These are phyloP conservation scores for Benthosema pterotum DNA, from an alignment of 2,797 vertebrate genomes.

Conservation along the genomic window DNA sequence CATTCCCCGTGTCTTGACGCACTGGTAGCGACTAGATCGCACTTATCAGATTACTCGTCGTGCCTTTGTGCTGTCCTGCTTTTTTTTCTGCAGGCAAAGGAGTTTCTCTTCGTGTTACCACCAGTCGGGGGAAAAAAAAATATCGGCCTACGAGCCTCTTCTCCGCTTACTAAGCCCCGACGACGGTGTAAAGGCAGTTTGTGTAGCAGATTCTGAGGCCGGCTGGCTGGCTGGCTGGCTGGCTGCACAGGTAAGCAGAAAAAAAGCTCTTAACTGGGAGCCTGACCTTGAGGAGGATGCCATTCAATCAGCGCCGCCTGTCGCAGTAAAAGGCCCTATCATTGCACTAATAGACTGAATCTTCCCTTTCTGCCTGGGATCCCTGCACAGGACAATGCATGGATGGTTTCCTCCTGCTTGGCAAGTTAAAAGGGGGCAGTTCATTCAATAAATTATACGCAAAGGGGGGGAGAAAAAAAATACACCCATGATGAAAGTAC, in stretches of 20 bases:
- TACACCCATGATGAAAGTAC: slow-evolving; percentile 66
- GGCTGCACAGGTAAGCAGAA: slow-evolving; percentile 81
- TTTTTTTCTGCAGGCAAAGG: slow-evolving; percentile 65
- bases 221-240: slow-evolving; percentile 67
- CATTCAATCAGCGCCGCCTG: slow-evolving; percentile 72
- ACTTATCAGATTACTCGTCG: slow-evolving; percentile 72
- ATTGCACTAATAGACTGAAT: slow-evolving; percentile 76
- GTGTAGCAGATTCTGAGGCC: slow-evolving; percentile 67
- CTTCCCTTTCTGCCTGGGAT: slow-evolving; percentile 60
- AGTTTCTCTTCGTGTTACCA: slow-evolving; percentile 73
- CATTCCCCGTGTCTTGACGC: slow-evolving; percentile 64
- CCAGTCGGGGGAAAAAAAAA: slow-evolving; percentile 74
- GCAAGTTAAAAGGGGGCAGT: slow-evolving; percentile 68
- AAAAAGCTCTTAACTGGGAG: slow-evolving; percentile 72
- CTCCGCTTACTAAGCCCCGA: slow-evolving; percentile 64
- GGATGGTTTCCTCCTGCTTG: slow-evolving; percentile 67
- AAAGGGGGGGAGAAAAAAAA: slow-evolving; percentile 68
- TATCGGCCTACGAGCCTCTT: slow-evolving; percentile 62
- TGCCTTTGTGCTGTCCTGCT: slow-evolving; percentile 71
- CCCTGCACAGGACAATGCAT: slow-evolving; percentile 64
- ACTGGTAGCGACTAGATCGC: slow-evolving; percentile 47
- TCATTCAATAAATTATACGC: slow-evolving; percentile 72
- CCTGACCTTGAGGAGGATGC: slow-evolving; percentile 77
- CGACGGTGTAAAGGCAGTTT: slow-evolving; percentile 64
- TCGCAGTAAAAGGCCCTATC: slow-evolving; percentile 71